Evolutionary conservation across 2,797 vertebrate genomes (phyloP).

Genomic region (Heliangelus exortis): DNA sequence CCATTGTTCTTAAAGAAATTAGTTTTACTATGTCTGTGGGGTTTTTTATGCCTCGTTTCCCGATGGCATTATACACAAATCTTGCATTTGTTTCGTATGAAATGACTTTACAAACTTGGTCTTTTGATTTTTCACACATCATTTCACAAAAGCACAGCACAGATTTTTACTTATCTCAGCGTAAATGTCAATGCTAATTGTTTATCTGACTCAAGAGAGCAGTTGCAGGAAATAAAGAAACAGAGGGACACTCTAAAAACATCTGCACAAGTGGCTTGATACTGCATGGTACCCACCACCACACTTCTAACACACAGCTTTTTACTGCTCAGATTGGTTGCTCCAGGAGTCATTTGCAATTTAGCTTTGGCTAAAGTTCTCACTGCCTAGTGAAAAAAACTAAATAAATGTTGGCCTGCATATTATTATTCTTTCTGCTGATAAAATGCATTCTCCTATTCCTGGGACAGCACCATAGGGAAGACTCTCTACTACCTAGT

Average conservation of each 20-base stretch:
- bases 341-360: background rate
- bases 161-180: slow-evolving; percentile 27
- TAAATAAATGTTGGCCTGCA: background rate
- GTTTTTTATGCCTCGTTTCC: background rate
- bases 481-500: background rate
- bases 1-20: background rate
- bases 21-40: fast-evolving
- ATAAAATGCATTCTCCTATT: background rate
- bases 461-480: background rate
- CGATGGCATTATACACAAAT: background rate
- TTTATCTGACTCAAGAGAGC: background rate
- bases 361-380: background rate
- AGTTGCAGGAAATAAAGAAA: background rate
- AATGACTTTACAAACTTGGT: background rate
- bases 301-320: background rate
- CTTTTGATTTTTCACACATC: background rate
- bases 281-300: background rate
- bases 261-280: background rate
- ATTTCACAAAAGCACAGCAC: background rate
- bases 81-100: background rate
- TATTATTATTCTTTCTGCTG: background rate
- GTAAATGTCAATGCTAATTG: background rate
- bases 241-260: background rate
- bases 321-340: background rate
- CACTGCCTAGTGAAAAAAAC: background rate